These are phyloP conservation scores for Eudyptes chrysolophus DNA, from an alignment of 2,113 vertebrate genomes.

Conservation along the genomic window DNA sequence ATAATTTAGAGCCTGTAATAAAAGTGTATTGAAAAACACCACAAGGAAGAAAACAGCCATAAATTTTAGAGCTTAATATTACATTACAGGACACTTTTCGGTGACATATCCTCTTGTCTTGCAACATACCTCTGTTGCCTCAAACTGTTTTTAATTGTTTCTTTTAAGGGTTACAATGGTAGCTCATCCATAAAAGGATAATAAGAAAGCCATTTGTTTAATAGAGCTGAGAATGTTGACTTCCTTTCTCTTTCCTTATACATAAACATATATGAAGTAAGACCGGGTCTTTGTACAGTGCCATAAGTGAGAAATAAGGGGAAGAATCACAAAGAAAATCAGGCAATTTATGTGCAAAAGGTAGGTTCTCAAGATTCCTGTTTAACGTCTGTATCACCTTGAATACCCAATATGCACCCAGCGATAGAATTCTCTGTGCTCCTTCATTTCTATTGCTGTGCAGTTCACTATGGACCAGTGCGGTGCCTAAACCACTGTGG, in stretches of 20 bases:
- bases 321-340: background rate
- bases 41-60: constrained; percentile 65
- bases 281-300: background rate
- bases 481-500: background rate
- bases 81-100: constrained; percentile 35
- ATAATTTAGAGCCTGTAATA: constrained; percentile 76
- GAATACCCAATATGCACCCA: background rate
- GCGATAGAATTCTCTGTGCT: background rate
- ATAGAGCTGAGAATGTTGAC: background rate
- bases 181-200: background rate
- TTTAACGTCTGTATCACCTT: background rate
- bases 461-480: background rate
- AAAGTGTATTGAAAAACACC: constrained; percentile 71
- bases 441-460: background rate
- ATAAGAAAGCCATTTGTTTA: background rate
- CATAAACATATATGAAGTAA: background rate
- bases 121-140: background rate
- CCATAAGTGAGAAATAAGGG: background rate
- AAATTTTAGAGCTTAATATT: constrained; percentile 64
- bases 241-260: background rate
- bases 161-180: background rate
- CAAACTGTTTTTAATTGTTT: constrained; percentile 8
- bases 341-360: background rate
- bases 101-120: background rate
- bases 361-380: background rate